Evolutionary conservation across 2,113 vertebrate genomes (phyloP), one percentile per base, ranked within the genome.

Genomic region (Nothoprocta pentlandii): DNA sequence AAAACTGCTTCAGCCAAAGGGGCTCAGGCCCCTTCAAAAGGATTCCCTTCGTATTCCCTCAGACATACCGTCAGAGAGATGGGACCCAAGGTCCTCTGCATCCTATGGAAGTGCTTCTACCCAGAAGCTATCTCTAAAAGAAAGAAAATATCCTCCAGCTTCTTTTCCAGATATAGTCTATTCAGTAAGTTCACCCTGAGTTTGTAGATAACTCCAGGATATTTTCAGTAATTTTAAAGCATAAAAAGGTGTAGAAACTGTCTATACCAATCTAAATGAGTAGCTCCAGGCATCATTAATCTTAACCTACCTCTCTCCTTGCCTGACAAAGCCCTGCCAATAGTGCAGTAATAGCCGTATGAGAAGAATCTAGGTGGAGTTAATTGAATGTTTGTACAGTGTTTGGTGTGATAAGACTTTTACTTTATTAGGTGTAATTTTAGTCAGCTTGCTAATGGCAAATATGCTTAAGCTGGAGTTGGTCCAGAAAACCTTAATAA

Each of bases 161-260:
- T 42, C 44, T 83, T 54, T 68, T 86, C 56, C 34, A 76, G 39
- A 51, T 21, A 61, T 21, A 14, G 64, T 47, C 36, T 80, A 14
- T 30, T 73, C 39, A 66, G 83, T 32, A 56, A 42, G 78, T 93
- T 85, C 56, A 81, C 42, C 25, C 21, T 78, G 66, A 34, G 34
- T 78, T 84, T 90, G 16, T 53, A 94, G 90, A 89, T 86, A 96
- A 58, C 81, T 93, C 86, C 77, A 79, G 90, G 91, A 68, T 89
- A 81, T 88, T 94, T 92, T 68, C 46, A 78, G 16, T 78, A 51
- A 34, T 62, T 75, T 79, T 64, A 34, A 9, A 68, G 28, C 51
- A 56, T 86, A 51, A 89, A 93, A 92, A 75, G 8, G 17, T 2
- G 25, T 19, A 62, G 15, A 69, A 80, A 49, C 66, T 4, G 19